Evolutionary conservation across 2,113 vertebrate genomes (phyloP), one percentile per base, ranked within the genome.

Genomic region (Pterocles gutturalis): DNA sequence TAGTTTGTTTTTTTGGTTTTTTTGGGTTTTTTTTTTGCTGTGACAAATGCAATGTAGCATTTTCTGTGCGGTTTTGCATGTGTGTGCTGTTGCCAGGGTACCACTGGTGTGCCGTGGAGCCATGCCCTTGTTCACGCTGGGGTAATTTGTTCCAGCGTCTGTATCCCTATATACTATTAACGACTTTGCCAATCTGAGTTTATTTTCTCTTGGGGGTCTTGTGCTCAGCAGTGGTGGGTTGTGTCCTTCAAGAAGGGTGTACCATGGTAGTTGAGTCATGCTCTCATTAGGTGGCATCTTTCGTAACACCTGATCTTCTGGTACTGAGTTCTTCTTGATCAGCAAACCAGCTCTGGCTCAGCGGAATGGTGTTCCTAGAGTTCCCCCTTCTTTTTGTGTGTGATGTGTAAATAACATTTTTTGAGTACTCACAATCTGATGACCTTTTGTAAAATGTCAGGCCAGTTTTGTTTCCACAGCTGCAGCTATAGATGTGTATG

Each of bases 221-320:
- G 0, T 71, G 90, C 8, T 31, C 33, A 15, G 24, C 64, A 51
- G 36, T 55, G n/a, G 24, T n/a, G 2, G 0, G 24, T 28, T n/a
- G 13, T 43, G 25, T 46, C 20, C 34, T 41, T 60, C 58, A 73
- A 49, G 71, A 65, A 93, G 20, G 5, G 0, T 0, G 1, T 48
- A 53, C 49, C 2, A 2, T 3, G 2, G 19, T 34, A 57, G 22
- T 3, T 36, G 45, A 72, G 31, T 43, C 8, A 1, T 49, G 34
- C 22, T 51, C 92, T 71, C 61, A 61, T 64, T 17, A 11, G 33
- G 29, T 36, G 61, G 13, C 66, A 29, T 65, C 57, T 84, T 64
- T 16, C 3, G 2, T 33, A 79, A 29, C 61, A 41, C 13, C 26
- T 76, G 33, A 34, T 87, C 34, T 84, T 62, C 77, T 73, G 57